Base-by-base conservation (phyloP, 2,797 vertebrate species). In the Pterois miles region DNA sequence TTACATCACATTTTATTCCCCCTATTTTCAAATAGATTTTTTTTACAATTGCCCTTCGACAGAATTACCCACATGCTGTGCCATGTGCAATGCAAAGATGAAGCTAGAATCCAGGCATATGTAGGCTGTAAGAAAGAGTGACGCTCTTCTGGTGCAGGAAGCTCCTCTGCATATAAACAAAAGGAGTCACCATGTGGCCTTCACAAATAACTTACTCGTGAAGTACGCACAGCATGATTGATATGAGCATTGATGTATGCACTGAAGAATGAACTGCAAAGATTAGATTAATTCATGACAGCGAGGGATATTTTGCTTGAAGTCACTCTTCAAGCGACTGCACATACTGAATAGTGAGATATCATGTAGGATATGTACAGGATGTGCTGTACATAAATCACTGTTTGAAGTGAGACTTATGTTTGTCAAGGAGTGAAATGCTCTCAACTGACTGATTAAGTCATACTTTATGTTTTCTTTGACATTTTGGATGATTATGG, bases 21-120 rank as follows among this genome's bases (percentile, higher is more conserved):
- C 33, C 23, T 46, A 20, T 59, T 75, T 64, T 84, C 18, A 36
- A 58, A 64, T 68, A 22, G 34, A 63, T 77, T 67, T 59, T 62
- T 40, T 36, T 11, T 50, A 7, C 66, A 50, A 54, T 65, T 46
- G 60, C 59, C 36, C 40, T 74, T 73, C 82, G 65, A 14, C 46
- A 46, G 60, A 50, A 25, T 65, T 54, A 74, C 11, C 66, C 71
- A 63, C 83, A 79, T 77, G 81, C 82, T 71, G 67, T 65, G 74
- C 46, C 69, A 50, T 71, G 78, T 80, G 80, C 36, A 23, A 68
- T 31, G 65, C 31, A 20, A 31, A 56, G 68, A 74, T 38, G 43
- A 71, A 80, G 57, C 13, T 4, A 40, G 46, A 62, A 79, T 77
- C 34, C 64, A 22, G 43, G 62, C 56, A 50, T 57, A 53, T 67